Conservation (phyloP, 1,140 invertebrate genomes). For the Diachasma alloeum region DNA sequence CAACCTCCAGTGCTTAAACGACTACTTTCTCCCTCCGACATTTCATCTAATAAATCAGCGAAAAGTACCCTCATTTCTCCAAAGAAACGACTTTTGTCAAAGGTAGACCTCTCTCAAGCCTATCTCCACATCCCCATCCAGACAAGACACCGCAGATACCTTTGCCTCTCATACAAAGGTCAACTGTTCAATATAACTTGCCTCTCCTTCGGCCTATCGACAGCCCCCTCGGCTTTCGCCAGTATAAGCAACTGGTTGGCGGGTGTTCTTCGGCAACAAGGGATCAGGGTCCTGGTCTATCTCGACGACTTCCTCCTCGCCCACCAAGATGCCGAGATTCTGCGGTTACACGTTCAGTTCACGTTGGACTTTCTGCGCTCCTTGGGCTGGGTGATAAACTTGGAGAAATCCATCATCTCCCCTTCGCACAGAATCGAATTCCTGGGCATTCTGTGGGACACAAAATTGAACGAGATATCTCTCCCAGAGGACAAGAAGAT, state of each 20-base stretch:
- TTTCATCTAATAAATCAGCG: slow-evolving; percentile 33
- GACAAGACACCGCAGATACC: slow-evolving; percentile 32
- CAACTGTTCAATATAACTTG: too few species aligned
- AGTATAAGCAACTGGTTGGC: slow-evolving; percentile 40
- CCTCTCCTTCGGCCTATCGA: too few species aligned
- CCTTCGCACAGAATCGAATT: too few species aligned
- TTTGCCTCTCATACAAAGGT: slow-evolving; percentile 8
- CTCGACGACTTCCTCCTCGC: slow-evolving; percentile 25
- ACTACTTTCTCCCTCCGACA: slow-evolving; percentile 26
- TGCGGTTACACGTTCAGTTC: not conserved
- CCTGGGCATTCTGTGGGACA: not conserved
- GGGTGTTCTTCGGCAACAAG: not conserved
- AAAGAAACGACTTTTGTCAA: slow-evolving; percentile 5
- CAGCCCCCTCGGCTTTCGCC: slow-evolving; percentile 39
- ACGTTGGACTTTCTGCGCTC: not conserved
- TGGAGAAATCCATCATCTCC: too few species aligned
- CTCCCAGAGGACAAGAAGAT: not conserved
- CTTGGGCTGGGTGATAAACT: not conserved
- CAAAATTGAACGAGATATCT: not conserved
- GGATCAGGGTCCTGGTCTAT: slow-evolving; percentile 30
- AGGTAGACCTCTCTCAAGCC: slow-evolving; percentile 19
- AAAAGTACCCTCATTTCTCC: slow-evolving; percentile 4
- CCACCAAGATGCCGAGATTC: not conserved
- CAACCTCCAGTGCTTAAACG: slow-evolving; percentile 35
- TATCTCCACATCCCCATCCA: slow-evolving; percentile 15